phyloP scores from a whole-genome alignment of 2,113 vertebrate species.

The Alligator mississippiensis region DNA sequence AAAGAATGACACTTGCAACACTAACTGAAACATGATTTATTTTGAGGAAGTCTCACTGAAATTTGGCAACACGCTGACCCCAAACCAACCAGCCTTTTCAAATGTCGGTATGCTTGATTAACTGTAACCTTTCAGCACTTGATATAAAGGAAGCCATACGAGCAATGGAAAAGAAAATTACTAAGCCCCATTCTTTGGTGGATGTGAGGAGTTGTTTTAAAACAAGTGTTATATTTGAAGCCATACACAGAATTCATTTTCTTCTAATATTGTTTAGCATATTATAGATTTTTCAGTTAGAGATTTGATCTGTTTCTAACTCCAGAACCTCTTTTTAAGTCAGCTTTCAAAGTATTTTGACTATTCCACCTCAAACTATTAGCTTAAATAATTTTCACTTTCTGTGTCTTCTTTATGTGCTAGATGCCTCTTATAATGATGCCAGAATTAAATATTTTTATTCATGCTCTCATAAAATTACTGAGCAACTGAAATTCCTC shows the following conservation, averaged over 20 bases:
- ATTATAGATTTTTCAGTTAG: slow-evolving; percentile 10
- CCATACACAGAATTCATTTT: neutral
- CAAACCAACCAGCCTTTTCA: accelerated
- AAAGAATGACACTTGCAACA: neutral
- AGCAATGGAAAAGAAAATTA: accelerated
- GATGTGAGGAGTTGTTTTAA: neutral
- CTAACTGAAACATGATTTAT: neutral
- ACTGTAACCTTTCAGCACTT: neutral
- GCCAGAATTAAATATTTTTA: neutral
- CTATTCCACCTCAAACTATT: neutral
- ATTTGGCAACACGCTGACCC: neutral
- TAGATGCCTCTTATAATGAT: neutral
- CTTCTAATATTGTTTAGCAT: neutral
- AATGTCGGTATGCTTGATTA: neutral
- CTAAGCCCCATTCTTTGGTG: neutral
- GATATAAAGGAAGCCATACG: neutral
- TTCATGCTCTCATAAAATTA: neutral
- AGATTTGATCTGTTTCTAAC: neutral
- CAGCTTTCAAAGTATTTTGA: neutral
- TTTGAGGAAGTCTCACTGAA: neutral
- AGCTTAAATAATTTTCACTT: neutral
- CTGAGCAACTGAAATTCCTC: neutral
- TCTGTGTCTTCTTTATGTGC: neutral
- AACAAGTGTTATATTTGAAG: neutral
- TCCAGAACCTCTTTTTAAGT: neutral